These are phyloP conservation scores for Melanostoma scalare DNA, from an alignment of 2,888 invertebrate genomes.

Conservation along the genomic window DNA sequence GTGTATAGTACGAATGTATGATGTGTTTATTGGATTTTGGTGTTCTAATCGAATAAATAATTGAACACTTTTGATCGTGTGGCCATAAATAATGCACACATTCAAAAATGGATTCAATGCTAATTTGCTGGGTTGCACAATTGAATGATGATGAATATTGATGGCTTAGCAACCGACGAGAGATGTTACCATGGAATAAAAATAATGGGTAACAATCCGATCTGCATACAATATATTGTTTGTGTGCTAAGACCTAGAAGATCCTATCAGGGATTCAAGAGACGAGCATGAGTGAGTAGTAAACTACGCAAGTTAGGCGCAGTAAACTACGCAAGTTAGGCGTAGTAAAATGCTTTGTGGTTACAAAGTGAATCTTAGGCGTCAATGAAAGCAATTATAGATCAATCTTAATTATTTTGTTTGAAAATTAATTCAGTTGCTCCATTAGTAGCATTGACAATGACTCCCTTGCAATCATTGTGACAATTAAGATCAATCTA, in stretches of 20 bases:
- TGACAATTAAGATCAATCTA: too few species aligned
- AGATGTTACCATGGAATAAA: conserved; percentile 18
- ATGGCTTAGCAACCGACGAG: conserved; percentile 18
- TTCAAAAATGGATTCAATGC: conserved; percentile 39
- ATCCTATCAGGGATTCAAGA: neutral
- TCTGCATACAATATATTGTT: conserved; percentile 18
- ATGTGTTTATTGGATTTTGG: conserved; percentile 4
- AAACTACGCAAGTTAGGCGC: neutral
- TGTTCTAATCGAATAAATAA: conserved; percentile 5
- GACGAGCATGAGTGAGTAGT: neutral
- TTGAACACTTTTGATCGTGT: conserved; percentile 9
- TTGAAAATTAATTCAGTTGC: too few species aligned
- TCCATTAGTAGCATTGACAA: too few species aligned
- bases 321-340: conserved; percentile 3
- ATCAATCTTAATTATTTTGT: too few species aligned
- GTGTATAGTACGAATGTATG: neutral
- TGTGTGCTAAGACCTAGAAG: neutral
- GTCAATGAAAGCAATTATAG: conserved; percentile 6
- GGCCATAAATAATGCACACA: conserved; percentile 60
- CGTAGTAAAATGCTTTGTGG: conserved; percentile 12
- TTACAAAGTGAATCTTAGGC: conserved; percentile 8
- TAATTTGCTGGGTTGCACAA: conserved; percentile 51
- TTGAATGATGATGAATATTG: conserved; percentile 54
- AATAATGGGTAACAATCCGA: conserved; percentile 15
- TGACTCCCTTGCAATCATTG: too few species aligned